These are phyloP conservation scores for Smutsia temminckii DNA, from an alignment of 2,797 vertebrate species.

Conservation along the genomic window DNA sequence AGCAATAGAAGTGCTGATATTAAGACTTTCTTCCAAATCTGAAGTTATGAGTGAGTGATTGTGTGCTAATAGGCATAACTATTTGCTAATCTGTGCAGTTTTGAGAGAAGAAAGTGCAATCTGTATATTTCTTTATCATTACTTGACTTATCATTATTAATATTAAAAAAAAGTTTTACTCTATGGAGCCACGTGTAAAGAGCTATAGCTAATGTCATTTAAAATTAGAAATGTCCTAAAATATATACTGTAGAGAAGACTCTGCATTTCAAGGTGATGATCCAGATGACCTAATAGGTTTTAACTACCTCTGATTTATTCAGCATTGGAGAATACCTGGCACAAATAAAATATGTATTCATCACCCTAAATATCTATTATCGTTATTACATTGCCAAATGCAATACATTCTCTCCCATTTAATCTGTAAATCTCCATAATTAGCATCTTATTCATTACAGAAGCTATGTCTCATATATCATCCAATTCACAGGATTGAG, in stretches of 20 bases:
- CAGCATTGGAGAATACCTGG: background rate
- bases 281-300: background rate
- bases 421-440: conserved; percentile 40
- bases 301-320: background rate
- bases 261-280: background rate
- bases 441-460: background rate
- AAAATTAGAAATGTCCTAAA: background rate
- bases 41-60: background rate
- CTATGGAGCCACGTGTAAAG: background rate
- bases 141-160: background rate
- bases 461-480: background rate
- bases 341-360: conserved; percentile 4
- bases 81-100: background rate
- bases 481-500: background rate
- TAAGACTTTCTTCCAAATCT: background rate
- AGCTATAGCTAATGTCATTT: background rate
- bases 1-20: background rate
- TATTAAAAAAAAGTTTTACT: background rate
- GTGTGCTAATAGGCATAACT: background rate
- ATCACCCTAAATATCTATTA: conserved; percentile 32
- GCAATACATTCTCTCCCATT: background rate
- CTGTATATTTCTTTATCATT: background rate
- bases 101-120: background rate
- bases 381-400: background rate
- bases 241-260: background rate